A percentile compares a stretch with the other conserved stretches of the same genome.
These are phyloP conservation scores for Mythimna lalbum DNA, from an alignment of 2,888 invertebrate species.

Conservation along the genomic window DNA sequence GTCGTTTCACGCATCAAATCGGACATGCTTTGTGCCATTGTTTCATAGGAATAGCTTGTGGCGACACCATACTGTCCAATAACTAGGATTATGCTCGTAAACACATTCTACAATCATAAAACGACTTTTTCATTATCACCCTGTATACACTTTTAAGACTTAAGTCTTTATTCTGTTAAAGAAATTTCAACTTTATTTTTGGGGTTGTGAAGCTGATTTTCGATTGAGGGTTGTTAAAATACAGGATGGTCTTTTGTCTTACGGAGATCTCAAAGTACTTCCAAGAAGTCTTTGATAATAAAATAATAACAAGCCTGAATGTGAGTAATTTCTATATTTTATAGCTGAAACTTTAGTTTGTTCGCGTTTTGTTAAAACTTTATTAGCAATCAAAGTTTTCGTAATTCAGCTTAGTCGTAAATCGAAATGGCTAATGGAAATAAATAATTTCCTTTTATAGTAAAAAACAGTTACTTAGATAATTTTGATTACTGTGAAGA, in stretches of 20 bases:
- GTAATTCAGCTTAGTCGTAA: conserved; percentile 56
- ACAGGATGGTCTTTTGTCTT: conserved; percentile 52
- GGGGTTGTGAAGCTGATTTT: rapidly evolving
- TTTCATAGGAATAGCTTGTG: conserved; percentile 55
- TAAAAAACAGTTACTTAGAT: conserved; percentile 49
- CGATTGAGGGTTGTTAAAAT: not conserved
- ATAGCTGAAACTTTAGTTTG: conserved; percentile 64
- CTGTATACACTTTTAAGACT: conserved; percentile 41
- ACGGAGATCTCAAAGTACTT: conserved; percentile 58
- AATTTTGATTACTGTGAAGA: conserved; percentile 25
- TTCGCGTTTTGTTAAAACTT: conserved; percentile 60
- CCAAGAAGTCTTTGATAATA: conserved; percentile 71
- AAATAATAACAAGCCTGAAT: conserved; percentile 72
- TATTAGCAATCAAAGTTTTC: conserved; percentile 61
- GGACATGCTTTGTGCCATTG: conserved; percentile 55
- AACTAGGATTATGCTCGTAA: conserved; percentile 64
- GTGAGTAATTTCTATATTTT: conserved; percentile 68
- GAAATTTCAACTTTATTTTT: conserved; percentile 5
- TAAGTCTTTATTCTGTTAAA: conserved; percentile 4
- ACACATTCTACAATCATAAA: conserved; percentile 63
- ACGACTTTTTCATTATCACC: conserved; percentile 64
- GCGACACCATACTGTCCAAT: conserved; percentile 58
- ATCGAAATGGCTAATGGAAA: conserved; percentile 59
- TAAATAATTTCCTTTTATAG: conserved; percentile 53
- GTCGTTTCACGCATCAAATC: conserved; percentile 47